phyloP scores from a whole-genome alignment of 2,113 vertebrate species.

The Carollia perspicillata region DNA sequence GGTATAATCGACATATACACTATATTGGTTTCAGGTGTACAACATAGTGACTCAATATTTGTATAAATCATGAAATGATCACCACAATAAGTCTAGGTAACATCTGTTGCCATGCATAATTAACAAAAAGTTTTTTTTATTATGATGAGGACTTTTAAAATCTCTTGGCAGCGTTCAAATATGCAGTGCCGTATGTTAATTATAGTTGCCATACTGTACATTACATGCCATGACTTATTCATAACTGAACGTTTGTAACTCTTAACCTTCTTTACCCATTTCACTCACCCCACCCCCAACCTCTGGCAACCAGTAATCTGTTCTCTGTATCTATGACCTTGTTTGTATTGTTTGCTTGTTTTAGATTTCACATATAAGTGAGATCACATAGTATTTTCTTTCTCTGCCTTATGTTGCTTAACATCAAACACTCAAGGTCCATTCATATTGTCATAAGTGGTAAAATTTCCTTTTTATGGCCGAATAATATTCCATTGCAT shows the following conservation, averaged over 20 bases:
- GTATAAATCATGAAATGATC: not conserved
- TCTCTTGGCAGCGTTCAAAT: not conserved
- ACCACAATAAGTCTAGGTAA: not conserved
- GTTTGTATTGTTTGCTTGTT: not conserved
- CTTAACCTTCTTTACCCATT: not conserved
- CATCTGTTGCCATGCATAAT: not conserved
- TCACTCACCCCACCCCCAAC: not conserved
- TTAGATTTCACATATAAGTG: not conserved
- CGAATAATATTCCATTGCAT: not conserved
- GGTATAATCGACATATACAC: not conserved
- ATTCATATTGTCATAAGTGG: not conserved
- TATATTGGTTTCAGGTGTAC: not conserved
- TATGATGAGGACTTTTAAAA: not conserved
- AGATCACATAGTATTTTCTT: not conserved
- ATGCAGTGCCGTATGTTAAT: not conserved
- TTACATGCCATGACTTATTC: not conserved
- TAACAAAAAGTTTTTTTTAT: not conserved
- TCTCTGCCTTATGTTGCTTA: not conserved
- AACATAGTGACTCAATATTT: not conserved
- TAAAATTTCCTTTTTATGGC: not conserved
- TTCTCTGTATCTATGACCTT: not conserved
- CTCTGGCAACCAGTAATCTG: not conserved
- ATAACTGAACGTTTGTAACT: not conserved
- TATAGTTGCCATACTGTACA: not conserved
- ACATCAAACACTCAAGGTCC: not conserved